Conservation (phyloP, 2,797 vertebrate genomes). For the Champsocephalus gunnari region DNA sequence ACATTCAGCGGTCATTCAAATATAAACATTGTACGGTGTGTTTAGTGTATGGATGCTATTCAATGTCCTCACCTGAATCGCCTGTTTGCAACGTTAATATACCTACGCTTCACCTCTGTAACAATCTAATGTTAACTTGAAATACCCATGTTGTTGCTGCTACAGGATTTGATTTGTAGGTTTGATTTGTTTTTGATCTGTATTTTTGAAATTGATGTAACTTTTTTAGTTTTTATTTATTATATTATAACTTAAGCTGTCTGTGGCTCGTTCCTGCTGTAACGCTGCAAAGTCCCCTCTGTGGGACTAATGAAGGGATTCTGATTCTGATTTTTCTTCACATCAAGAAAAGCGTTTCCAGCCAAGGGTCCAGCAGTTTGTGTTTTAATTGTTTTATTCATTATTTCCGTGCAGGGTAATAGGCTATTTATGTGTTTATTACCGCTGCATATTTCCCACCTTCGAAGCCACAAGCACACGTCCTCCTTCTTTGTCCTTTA, state of each 20-base stretch:
- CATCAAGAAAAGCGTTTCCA: constrained; percentile 23
- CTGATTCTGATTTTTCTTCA: background rate
- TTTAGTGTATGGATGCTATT: background rate
- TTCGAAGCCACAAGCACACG: constrained; percentile 33
- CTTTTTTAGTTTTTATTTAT: too few relatives aligned
- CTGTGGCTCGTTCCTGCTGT: too few relatives aligned
- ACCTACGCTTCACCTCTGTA: background rate
- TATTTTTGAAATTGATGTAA: too few relatives aligned
- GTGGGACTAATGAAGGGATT: too few relatives aligned
- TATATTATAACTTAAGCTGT: too few relatives aligned
- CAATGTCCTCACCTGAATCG: background rate
- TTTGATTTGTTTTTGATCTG: too few relatives aligned
- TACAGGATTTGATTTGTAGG: too few relatives aligned
- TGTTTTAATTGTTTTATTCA: constrained; percentile 17
- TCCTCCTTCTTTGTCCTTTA: constrained; percentile 64
- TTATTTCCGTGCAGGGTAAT: constrained; percentile 27
- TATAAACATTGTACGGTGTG: background rate
- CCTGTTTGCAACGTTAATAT: background rate
- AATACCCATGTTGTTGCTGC: background rate
- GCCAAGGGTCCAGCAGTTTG: constrained; percentile 22
- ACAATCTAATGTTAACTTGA: background rate
- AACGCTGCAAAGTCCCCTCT: too few relatives aligned
- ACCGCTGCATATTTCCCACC: constrained; percentile 26
- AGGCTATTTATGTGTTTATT: constrained; percentile 26
- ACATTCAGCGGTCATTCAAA: background rate